Base-by-base conservation (phyloP, 2,888 invertebrate species). In the Drosophila planitibia region DNA sequence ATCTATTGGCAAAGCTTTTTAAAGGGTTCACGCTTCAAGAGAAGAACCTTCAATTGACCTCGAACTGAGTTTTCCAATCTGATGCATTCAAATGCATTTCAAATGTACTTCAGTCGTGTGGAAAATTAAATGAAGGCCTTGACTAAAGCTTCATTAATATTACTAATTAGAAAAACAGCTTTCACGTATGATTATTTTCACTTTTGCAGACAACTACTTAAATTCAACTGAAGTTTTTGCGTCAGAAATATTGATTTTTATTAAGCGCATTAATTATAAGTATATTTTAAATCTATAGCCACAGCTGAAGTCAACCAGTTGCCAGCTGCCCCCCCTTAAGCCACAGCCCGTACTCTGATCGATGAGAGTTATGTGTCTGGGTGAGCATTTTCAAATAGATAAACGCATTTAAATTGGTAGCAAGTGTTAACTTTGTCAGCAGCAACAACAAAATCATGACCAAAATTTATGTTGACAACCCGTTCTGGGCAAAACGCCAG, bases 401-500 rank as follows among this genome's bases (percentile, higher is more conserved):
- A 85, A 85, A 82, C 75, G 85, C 80, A 82, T 88, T 88, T 83
- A 81, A 85, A 85, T 83, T 83, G 72, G 57, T 53, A 69, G 70
- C n/a, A 76, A 83, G 73, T 76, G 79, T 76, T 72, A 83, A 79
- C 81, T 87, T 79, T 87, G 83, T 60, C 83, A 68, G 49, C 64
- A 70, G 10, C 64, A 69, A 44, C 77, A 76, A 67, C 64, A 79
- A 67, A 69, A 69, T 72, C 74, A 70, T 66, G 65, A 44, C 60
- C 65, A 74, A 82, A 85, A 85, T 85, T 88, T 85, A 85, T 88
- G 83, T 82, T 74, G 85, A 83, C 85, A 88, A 75, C 82, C 71
- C 75, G 82, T 85, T 82, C 83, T 75, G 82, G 76, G 79, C 75
- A 81, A 59, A 47, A 61, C n/a, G 74, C 83, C 82, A 77, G 58